Conservation (phyloP, 2,113 vertebrate species). For the Epinephelus moara region DNA sequence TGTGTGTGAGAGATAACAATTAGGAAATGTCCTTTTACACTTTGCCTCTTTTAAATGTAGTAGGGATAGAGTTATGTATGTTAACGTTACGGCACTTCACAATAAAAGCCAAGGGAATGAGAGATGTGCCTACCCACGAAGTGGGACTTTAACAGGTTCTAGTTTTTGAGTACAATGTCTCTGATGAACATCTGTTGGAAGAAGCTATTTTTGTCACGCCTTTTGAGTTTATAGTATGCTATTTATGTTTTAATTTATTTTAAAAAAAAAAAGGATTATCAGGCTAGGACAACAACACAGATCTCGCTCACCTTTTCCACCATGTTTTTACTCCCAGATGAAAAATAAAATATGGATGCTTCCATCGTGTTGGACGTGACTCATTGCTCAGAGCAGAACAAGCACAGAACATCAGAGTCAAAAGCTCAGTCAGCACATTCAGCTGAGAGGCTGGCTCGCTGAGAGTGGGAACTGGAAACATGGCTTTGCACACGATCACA, state of each 20-base stretch:
- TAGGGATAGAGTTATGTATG: constrained; percentile 10
- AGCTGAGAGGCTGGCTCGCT: constrained; percentile 10
- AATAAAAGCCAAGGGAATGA: constrained; percentile 50
- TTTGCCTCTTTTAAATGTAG: constrained; percentile 53
- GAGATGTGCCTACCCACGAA: constrained; percentile 47
- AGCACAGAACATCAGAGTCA: constrained; percentile 27
- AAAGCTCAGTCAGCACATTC: constrained; percentile 63
- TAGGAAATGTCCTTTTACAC: constrained; percentile 42
- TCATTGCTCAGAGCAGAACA: constrained; percentile 39
- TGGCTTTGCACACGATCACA: constrained; percentile 66
- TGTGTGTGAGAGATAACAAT: constrained; percentile 20
- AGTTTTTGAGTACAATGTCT: constrained; percentile 30
- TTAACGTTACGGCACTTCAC: constrained; percentile 15
- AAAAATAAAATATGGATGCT: constrained; percentile 72
- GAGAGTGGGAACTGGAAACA: constrained; percentile 39
- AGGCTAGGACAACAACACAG: constrained; percentile 21
- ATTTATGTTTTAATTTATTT: constrained; percentile 64
- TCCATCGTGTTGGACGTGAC: constrained; percentile 38
- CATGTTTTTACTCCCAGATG: constrained; percentile 68
- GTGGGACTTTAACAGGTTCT: constrained; percentile 39
- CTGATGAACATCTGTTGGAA: constrained; percentile 30
- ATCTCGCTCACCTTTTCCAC: constrained; percentile 50
- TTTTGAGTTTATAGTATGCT: constrained; percentile 44
- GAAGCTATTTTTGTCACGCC: constrained; percentile 34
- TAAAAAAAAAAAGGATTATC: background rate